Conservation (phyloP, 2,888 invertebrate genomes). For the Tridacna gigas region DNA sequence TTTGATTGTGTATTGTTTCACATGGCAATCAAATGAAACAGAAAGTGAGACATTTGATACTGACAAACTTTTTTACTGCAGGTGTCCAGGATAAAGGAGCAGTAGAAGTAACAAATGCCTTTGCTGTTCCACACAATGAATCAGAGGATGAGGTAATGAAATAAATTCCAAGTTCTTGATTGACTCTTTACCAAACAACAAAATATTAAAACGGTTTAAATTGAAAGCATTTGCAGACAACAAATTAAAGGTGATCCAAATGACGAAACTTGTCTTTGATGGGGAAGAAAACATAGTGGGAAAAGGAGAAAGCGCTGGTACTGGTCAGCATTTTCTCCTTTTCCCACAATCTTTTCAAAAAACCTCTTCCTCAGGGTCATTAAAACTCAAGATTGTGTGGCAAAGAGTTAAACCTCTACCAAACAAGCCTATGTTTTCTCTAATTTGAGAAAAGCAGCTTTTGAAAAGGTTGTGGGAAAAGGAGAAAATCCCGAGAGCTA, state of each 20-base stretch:
- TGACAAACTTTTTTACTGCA: conserved; percentile 83
- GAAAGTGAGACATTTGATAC: too few species aligned
- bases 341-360: not conserved
- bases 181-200: not conserved
- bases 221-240: not conserved
- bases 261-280: not conserved
- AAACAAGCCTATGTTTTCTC: not conserved
- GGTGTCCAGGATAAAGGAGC: conserved; percentile 93
- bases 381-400: too few species aligned
- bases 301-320: not conserved
- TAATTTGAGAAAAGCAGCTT: too few species aligned
- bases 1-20: too few species aligned
- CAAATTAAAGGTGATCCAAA: too few species aligned
- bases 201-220: not conserved
- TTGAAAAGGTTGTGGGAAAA: too few species aligned
- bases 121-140: conserved; percentile 99
- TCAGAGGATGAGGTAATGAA: conserved; percentile 91
- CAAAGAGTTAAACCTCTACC: too few species aligned
- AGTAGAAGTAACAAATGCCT: conserved; percentile 99
- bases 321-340: conserved; percentile 1
- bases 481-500: too few species aligned
- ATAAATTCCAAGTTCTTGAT: too few species aligned
- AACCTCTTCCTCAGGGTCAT: too few species aligned
- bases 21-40: not conserved
- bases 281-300: not conserved